Conservation (phyloP, 2,797 vertebrate species). For the Telmatherina bonti region DNA sequence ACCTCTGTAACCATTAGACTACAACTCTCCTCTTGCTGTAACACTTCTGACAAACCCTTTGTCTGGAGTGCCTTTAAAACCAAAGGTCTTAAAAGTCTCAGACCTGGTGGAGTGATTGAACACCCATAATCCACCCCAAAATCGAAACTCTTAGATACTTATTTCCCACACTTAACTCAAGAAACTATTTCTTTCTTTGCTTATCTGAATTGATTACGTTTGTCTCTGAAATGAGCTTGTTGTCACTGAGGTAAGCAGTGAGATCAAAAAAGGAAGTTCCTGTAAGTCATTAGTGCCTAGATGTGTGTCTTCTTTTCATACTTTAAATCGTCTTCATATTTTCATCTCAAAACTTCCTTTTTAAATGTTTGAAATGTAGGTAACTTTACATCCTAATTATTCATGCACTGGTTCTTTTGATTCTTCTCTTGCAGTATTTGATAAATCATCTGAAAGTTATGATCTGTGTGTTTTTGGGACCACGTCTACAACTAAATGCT, state of each 20-base stretch:
- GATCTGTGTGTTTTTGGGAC: too few relatives aligned
- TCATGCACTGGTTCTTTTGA: not conserved
- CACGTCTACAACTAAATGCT: too few relatives aligned
- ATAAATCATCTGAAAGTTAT: not conserved
- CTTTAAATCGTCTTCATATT: not conserved
- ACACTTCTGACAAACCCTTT: too few relatives aligned
- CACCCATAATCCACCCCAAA: not conserved
- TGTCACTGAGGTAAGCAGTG: not conserved
- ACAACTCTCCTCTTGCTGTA: too few relatives aligned
- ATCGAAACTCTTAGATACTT: not conserved
- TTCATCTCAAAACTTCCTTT: not conserved
- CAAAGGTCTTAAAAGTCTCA: not conserved
- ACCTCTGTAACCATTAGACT: too few relatives aligned
- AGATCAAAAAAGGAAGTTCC: not conserved
- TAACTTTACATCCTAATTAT: not conserved
- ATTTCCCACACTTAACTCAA: not conserved
- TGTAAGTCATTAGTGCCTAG: not conserved
- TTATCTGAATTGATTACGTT: not conserved
- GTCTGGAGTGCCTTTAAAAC: too few relatives aligned
- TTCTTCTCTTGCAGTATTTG: not conserved
- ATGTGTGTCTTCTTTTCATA: not conserved
- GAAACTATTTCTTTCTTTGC: not conserved
- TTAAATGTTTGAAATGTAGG: not conserved
- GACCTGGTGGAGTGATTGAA: not conserved
- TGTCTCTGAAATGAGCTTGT: not conserved